Percentiles rank a stretch among this genome's conserved stretches.
phyloP scores from a whole-genome alignment of 1,140 invertebrate genomes.

The Hycleus phaleratus region DNA sequence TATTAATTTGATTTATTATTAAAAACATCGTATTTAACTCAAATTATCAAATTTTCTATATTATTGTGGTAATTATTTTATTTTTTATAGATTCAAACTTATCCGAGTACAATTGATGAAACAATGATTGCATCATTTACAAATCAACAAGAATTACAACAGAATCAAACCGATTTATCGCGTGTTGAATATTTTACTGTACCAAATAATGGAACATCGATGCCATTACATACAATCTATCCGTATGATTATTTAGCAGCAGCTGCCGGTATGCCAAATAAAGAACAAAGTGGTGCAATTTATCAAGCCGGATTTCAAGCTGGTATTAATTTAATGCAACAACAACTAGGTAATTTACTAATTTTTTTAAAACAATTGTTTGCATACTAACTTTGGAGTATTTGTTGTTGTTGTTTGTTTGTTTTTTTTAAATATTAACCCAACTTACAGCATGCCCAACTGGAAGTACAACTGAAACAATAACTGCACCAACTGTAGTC shows the following conservation, averaged over 20 bases:
- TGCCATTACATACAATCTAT: constrained; percentile 39
- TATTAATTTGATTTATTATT: constrained; percentile 9
- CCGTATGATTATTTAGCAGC: constrained; percentile 36
- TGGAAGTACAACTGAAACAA: constrained; percentile 25
- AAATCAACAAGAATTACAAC: constrained; percentile 26
- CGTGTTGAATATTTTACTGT: constrained; percentile 48
- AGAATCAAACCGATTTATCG: constrained; percentile 26
- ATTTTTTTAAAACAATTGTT: background rate
- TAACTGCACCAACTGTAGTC: constrained; percentile 23
- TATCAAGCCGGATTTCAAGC: constrained; percentile 44
- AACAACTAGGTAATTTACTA: constrained; percentile 30
- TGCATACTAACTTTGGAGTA: too few species aligned
- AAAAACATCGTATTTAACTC: background rate
- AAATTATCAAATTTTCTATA: background rate
- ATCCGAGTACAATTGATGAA: constrained; percentile 35
- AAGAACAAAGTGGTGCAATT: constrained; percentile 30
- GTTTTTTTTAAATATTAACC: constrained; percentile 7
- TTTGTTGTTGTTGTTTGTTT: too few species aligned
- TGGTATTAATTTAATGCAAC: constrained; percentile 39
- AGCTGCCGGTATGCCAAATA: constrained; percentile 28
- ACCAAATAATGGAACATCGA: constrained; percentile 39
- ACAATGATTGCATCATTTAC: constrained; percentile 36
- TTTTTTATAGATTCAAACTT: constrained; percentile 30
- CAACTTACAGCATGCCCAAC: constrained; percentile 25
- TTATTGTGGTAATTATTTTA: background rate